Base-by-base conservation (phyloP, 2,113 vertebrate species). In the Apteryx owenii region DNA sequence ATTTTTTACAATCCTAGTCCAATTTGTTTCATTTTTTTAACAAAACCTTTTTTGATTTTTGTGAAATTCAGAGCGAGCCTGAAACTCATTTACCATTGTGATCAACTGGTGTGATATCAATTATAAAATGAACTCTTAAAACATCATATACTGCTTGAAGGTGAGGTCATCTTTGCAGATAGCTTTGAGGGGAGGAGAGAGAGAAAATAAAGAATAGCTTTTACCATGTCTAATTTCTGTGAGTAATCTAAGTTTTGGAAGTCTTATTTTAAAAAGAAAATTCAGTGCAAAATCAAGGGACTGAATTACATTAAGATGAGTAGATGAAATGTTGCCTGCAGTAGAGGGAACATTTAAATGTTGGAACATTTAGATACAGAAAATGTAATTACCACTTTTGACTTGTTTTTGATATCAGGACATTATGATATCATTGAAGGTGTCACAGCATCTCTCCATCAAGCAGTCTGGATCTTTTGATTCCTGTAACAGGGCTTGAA, bases 81-180 rank as follows among this genome's bases (percentile, higher is more conserved):
- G 98, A 98, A 98, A 98, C 92, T 97, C 98, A 98, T 98, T 98
- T 98, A 98, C 98, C 98, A 98, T 96, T 98, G 98, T 97, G 94
- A 97, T 93, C 88, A 95, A 65, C 76, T 97, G 97, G 95, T 96
- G 86, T 96, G 79, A 97, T 93, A 95, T 94, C 93, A 85, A 56
- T 96, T 92, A 89, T 25, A 87, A 91, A 92, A 80, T 93, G 65
- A 95, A 94, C 72, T 94, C 51, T 94, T 75, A 78, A 89, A 95
- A 68, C 61, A 56, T 95, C 60, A 78, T 86, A 38, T 2, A 69
- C 83, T 97, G 96, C 86, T 97, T 96, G 95, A 96, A 83, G 91
- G 94, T 94, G 86, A 92, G 94, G 83, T 95, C 71, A 31, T 77
- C 68, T 90, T 95, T 77, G 46, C 42, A 85, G 40, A 29, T 75